Percentiles rank a stretch among this genome's conserved stretches.
These are phyloP conservation scores for Uloborus plumipes DNA, from an alignment of 2,888 invertebrate species.

Conservation along the genomic window DNA sequence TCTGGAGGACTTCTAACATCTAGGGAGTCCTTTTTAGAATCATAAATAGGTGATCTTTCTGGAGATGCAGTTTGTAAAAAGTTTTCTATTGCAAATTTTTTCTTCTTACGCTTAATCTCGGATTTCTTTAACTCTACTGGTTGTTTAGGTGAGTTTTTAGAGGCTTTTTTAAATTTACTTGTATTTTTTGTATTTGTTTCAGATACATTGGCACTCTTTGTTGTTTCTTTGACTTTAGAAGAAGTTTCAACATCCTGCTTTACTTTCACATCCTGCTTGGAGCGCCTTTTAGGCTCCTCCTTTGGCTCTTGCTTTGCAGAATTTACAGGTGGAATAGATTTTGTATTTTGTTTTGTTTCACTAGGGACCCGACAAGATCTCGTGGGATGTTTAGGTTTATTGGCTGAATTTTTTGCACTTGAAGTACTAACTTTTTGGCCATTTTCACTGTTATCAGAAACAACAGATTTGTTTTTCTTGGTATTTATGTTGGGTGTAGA, in stretches of 20 bases:
- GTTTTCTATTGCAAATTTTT: constrained; percentile 55
- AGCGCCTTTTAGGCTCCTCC: constrained; percentile 25
- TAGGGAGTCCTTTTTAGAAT: constrained; percentile 10
- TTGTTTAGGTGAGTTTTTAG: constrained; percentile 4
- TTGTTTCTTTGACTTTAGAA: constrained; percentile 20
- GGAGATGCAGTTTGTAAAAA: constrained; percentile 55
- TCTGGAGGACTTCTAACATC: constrained; percentile 4
- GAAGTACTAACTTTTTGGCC: constrained; percentile 22
- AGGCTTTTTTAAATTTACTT: constrained; percentile 10
- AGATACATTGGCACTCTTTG: neutral
- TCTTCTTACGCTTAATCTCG: constrained; percentile 50
- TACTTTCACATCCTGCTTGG: constrained; percentile 24
- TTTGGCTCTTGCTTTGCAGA: constrained; percentile 14
- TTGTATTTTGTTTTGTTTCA: constrained; percentile 25
- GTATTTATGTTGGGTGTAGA: constrained; percentile 33
- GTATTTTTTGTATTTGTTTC: constrained; percentile 9
- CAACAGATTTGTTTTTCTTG: constrained; percentile 6
- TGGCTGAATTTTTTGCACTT: constrained; percentile 16
- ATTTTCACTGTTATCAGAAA: constrained; percentile 10
- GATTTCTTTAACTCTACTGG: constrained; percentile 35
- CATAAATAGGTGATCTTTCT: constrained; percentile 40
- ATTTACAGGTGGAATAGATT: neutral
- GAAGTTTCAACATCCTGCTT: constrained; percentile 1
- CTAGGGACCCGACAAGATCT: constrained; percentile 38
- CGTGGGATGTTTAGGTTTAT: constrained; percentile 42